Percentiles rank a stretch among this genome's conserved stretches.
Conservation (phyloP, 2,113 vertebrate genomes). For the Micronycteris hirsuta region DNA sequence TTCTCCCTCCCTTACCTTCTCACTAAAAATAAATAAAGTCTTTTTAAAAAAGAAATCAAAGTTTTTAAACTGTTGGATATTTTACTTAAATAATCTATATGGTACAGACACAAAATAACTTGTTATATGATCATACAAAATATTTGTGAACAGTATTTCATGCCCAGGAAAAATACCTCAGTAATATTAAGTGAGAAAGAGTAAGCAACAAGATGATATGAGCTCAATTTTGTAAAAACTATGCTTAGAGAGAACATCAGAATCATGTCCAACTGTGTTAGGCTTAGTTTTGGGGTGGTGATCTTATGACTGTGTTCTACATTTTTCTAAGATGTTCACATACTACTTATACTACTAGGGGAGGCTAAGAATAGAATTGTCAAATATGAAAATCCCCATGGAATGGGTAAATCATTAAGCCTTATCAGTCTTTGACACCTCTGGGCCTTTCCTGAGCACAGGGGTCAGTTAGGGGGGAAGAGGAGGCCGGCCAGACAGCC, state of each 20-base stretch:
- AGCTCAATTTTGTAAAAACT: constrained; percentile 15
- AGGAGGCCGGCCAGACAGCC: background rate
- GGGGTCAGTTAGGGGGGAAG: background rate
- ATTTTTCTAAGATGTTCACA: constrained; percentile 29
- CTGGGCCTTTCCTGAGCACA: constrained; percentile 36
- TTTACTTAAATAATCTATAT: constrained; percentile 22
- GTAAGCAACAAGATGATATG: background rate
- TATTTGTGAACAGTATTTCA: background rate
- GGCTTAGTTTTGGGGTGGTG: background rate
- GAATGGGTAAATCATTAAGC: constrained; percentile 1
- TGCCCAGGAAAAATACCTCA: background rate
- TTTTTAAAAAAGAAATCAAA: background rate
- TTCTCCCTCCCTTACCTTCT: no score
- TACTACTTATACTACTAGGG: background rate
- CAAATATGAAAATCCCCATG: constrained; percentile 24
- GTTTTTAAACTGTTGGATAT: background rate
- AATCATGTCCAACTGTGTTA: background rate
- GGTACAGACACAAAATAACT: background rate
- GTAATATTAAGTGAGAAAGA: background rate
- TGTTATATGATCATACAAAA: constrained; percentile 29
- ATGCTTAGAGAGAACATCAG: background rate
- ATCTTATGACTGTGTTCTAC: background rate
- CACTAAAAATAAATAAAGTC: no score
- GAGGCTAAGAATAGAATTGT: background rate
- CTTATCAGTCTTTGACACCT: constrained; percentile 37